These are phyloP conservation scores for Aspidiotus destructor DNA, from an alignment of 2,888 invertebrate species.

Conservation along the genomic window DNA sequence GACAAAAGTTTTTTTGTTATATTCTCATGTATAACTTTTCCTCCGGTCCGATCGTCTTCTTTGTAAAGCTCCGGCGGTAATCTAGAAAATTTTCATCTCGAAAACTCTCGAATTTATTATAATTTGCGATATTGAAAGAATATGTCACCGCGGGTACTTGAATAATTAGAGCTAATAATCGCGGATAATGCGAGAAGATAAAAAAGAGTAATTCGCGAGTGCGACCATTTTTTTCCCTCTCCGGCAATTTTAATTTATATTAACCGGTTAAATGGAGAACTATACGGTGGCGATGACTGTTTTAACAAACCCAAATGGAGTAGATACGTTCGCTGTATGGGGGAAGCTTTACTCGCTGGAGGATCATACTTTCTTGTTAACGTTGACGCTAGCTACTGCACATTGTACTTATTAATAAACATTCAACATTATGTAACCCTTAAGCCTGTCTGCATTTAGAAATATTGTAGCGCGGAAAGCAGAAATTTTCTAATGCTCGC, in stretches of 20 bases:
- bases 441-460: constrained; percentile 19
- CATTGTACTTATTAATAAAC: constrained; percentile 29
- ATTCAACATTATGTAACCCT: constrained; percentile 28
- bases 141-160: not conserved
- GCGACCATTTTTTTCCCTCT: not conserved
- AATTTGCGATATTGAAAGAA: not conserved
- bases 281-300: constrained; percentile 15
- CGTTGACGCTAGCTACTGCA: constrained; percentile 26
- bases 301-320: constrained; percentile 5
- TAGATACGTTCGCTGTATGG: constrained; percentile 14
- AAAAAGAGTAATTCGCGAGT: constrained; percentile 20
- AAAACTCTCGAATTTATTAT: not conserved
- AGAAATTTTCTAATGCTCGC: constrained; percentile 29
- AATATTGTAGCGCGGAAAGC: constrained; percentile 19
- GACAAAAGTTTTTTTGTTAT: too few relatives aligned
- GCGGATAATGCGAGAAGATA: not conserved
- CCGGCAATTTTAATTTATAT: constrained; percentile 22
- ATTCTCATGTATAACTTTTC: too few relatives aligned
- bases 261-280: constrained; percentile 26
- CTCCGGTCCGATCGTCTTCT: too few relatives aligned
- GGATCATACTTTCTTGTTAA: constrained; percentile 29
- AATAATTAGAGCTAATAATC: constrained; percentile 9
- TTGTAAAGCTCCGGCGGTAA: too few relatives aligned
- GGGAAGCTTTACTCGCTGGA: constrained; percentile 23
- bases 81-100: too few relatives aligned